Evolutionary conservation across 2,797 vertebrate genomes (phyloP).

Genomic region (Adrianichthys oophorus): DNA sequence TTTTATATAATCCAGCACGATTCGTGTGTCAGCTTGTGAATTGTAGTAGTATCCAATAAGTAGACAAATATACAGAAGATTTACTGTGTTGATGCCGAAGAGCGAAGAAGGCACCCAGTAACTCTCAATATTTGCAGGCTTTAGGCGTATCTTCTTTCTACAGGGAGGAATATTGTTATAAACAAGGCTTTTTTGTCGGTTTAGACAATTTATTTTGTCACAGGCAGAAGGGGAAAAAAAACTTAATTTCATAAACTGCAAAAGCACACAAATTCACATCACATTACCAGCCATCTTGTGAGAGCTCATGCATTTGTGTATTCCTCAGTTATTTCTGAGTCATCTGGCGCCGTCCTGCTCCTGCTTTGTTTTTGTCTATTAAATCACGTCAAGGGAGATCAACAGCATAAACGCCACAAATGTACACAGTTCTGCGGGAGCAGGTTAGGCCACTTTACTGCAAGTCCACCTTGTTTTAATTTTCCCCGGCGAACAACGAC

Average conservation of each 20-base stretch:
- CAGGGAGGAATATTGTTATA: no score
- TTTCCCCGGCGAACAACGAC: conserved; percentile 50
- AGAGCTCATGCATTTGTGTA: conserved; percentile 23
- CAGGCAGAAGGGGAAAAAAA: conserved; percentile 12
- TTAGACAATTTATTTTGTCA: conserved; percentile 35
- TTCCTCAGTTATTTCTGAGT: conserved; percentile 16
- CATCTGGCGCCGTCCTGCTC: conserved; percentile 37
- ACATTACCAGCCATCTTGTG: conserved; percentile 30
- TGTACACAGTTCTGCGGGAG: conserved; percentile 24
- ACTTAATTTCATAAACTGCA: conserved; percentile 37
- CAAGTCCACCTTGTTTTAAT: conserved; percentile 53
- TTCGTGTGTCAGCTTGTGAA: no score
- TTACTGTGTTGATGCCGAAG: no score
- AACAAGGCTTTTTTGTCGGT: no score
- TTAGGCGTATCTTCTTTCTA: no score
- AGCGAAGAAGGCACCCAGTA: no score
- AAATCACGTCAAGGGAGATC: conserved; percentile 2
- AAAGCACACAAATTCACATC: conserved; percentile 38
- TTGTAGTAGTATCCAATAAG: no score
- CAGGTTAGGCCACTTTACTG: conserved; percentile 42
- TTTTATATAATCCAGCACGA: no score
- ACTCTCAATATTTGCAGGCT: no score
- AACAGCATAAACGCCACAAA: conserved; percentile 18
- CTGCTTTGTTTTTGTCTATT: conserved; percentile 21
- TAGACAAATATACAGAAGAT: no score